Conservation (phyloP, 2,888 invertebrate genomes). For the Synergus itoensis region DNA sequence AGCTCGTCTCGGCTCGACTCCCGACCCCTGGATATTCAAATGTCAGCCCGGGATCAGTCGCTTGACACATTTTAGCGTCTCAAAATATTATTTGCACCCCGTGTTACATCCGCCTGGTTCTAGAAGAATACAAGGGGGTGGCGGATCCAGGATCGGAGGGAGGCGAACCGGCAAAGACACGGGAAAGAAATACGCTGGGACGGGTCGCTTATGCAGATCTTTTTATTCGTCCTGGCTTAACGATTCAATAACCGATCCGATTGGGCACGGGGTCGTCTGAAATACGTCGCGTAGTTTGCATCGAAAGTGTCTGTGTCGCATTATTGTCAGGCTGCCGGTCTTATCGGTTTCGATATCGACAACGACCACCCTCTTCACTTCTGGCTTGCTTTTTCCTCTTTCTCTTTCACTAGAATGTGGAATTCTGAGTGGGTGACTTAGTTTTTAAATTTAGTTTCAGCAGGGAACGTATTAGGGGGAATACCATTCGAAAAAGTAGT, state of each 20-base stretch:
- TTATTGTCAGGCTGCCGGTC: constrained; percentile 43
- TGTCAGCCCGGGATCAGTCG: constrained; percentile 74
- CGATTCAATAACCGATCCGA: constrained; percentile 77
- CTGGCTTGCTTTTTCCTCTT: background rate
- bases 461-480: background rate
- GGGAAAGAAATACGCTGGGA: constrained; percentile 44
- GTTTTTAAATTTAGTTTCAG: background rate
- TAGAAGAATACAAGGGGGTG: constrained; percentile 38
- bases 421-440: constrained; percentile 33
- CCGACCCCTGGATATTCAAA: constrained; percentile 72
- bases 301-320: constrained; percentile 42
- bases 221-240: constrained; percentile 74
- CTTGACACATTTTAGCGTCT: constrained; percentile 77
- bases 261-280: constrained; percentile 50
- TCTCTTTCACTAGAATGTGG: background rate
- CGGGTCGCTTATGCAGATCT: constrained; percentile 67
- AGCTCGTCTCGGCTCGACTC: constrained; percentile 44
- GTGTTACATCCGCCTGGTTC: constrained; percentile 51
- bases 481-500: background rate
- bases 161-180: constrained; percentile 30
- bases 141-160: constrained; percentile 11
- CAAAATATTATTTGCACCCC: constrained; percentile 76
- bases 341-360: constrained; percentile 35
- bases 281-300: constrained; percentile 46
- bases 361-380: constrained; percentile 29